Evolutionary conservation across 2,888 invertebrate species (phyloP), one percentile per base, ranked within the genome.

Genomic region (Acholoe squamosa): DNA sequence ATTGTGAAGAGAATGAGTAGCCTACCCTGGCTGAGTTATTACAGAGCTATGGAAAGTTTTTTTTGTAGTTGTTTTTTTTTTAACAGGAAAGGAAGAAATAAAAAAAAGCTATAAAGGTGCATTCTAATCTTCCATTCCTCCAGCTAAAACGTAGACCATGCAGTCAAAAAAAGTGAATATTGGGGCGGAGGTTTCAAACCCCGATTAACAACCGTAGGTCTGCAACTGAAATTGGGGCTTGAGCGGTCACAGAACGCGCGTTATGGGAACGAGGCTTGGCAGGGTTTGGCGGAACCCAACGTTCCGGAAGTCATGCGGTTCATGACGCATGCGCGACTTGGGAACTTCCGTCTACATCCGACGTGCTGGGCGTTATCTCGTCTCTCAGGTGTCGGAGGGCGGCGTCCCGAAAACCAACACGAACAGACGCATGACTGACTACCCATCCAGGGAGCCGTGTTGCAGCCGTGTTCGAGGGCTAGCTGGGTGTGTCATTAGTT

Each of bases 271-370:
- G 43, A 22, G 51, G 28, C 84, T 43, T 22, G 43, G 84, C 43
- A 31, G 51, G 84, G 43, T 25, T 33, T 14, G 33, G 84, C 84
- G 43, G 71, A 28, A 28, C 25, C n/a, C 3, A 3, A 28, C 28
- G 71, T 25, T 28, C 71, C 71, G 71, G 71, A 71, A 61, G 22
- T 61, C 61, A 61, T n/a, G n/a, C 22, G 22, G 28, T 34, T 43
- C 51, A 43, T 34, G 84, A 84, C 51, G 43, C 84, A 84, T 84
- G 84, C 84, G 84, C 84, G 84, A n/a, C 51, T 51, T 19, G 84
- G 84, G 34, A 84, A 51, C 84, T 84, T 84, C 84, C 84, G 84
- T 22, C 34, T 22, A 10, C 16, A 3, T 25, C 71, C 71, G 84
- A 43, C 84, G 84, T 51, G 43, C 22, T 16, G 43, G 1, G 51